Evolutionary conservation across 2,797 vertebrate species (phyloP).

Genomic region (Octomys mimax): DNA sequence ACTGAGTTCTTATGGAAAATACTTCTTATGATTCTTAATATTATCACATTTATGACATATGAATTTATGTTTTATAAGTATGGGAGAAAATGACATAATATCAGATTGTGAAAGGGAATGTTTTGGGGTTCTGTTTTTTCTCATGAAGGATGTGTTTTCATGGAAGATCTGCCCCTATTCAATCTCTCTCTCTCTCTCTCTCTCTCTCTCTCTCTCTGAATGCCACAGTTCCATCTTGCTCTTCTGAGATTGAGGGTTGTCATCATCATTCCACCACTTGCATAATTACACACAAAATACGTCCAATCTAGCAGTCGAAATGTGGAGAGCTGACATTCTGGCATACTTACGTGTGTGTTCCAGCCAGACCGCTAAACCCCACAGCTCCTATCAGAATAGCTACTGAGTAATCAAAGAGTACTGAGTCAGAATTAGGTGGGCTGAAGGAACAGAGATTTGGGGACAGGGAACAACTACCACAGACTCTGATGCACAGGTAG

Average conservation of each 20-base stretch:
- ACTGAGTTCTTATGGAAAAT: not conserved
- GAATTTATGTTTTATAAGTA: slow-evolving; percentile 43
- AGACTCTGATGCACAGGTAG: not conserved
- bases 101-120: not conserved
- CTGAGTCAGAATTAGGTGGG: not conserved
- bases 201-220: not conserved
- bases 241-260: slow-evolving; percentile 39
- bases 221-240: not conserved
- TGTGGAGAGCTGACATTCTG: slow-evolving; percentile 57
- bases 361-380: slow-evolving; percentile 14
- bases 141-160: not conserved
- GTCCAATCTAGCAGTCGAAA: slow-evolving; percentile 50
- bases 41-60: not conserved
- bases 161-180: not conserved
- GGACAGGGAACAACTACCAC: not conserved
- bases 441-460: not conserved
- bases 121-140: not conserved
- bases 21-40: not conserved
- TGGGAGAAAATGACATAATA: not conserved
- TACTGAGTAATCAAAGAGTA: slow-evolving; percentile 28
- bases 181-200: not conserved
- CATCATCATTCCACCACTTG: slow-evolving; percentile 19
- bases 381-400: not conserved
- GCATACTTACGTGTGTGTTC: not conserved
- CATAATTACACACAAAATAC: slow-evolving; percentile 60